phyloP scores from a whole-genome alignment of 2,888 invertebrate genomes.

The Syritta pipiens region DNA sequence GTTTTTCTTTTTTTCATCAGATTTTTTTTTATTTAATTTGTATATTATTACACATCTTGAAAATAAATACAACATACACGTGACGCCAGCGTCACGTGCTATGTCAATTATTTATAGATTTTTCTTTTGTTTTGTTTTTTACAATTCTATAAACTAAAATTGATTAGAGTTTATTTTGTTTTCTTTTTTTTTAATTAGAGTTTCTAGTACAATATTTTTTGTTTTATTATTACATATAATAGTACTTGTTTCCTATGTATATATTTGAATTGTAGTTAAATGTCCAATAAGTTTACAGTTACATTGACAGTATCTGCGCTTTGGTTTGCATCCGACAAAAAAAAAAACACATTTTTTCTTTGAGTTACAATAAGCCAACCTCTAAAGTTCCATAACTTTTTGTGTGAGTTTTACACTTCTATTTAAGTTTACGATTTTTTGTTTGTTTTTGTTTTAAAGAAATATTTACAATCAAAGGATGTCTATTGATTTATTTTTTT shows the following conservation, averaged over 20 bases:
- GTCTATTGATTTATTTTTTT: conserved; percentile 44
- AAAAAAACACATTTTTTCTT: conserved; percentile 20
- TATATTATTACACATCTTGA: conserved; percentile 68
- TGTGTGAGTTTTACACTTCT: conserved; percentile 58
- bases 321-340: conserved; percentile 60
- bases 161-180: conserved; percentile 61
- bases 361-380: conserved; percentile 70
- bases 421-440: conserved; percentile 34
- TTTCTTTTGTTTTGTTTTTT: conserved; percentile 28
- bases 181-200: conserved; percentile 50
- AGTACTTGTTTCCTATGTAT: conserved; percentile 64
- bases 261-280: conserved; percentile 62
- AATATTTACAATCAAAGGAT: conserved; percentile 60
- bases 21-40: conserved; percentile 67
- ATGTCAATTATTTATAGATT: conserved; percentile 57
- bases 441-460: conserved; percentile 28
- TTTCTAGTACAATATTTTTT: conserved; percentile 63
- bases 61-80: conserved; percentile 67
- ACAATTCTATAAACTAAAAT: conserved; percentile 65
- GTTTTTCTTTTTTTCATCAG: conserved; percentile 46
- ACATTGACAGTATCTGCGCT: conserved; percentile 62
- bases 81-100: conserved; percentile 71
- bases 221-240: conserved; percentile 58
- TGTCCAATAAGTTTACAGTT: conserved; percentile 65
- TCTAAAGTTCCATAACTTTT: conserved; percentile 66